Evolutionary conservation across 2,888 invertebrate genomes (phyloP), one percentile per base, ranked within the genome.

Genomic region (Minunthozetes semirufus): DNA sequence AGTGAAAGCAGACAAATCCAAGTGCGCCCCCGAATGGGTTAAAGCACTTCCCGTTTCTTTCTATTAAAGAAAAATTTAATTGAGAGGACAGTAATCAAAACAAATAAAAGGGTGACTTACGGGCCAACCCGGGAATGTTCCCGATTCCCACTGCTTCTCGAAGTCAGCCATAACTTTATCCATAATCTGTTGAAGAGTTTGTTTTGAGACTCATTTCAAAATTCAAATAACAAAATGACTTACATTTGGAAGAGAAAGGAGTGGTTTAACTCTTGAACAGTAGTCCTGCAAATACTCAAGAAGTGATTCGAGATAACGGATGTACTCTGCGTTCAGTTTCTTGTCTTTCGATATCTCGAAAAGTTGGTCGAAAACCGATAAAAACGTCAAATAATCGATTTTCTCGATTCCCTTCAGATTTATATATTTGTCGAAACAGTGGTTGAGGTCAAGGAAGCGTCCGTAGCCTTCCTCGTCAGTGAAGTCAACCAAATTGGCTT

Each of bases 391-490:
- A 83, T 99, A 99, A 84, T 99, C 98, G 46, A 95, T 78, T 78
- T 79, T 81, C 86, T 96, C 96, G 80, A 98, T 90, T 11, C 96
- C 96, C 82, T 98, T 97, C 46, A 99, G 85, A 83, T 99, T 99
- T 42, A 98, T 89, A 82, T 92, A 99, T 81, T 92, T 93, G 81
- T 93, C 94, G 83, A 94, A 97, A 81, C 95, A 93, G 82, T 94
- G 93, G 84, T 99, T 96, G 63, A 99, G 86, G 85, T 99, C 99
- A 74, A 99, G 86, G 85, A 95, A 99, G 83, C 94, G 94, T 17
- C 99, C 99, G 84, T 97, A 99, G 0, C 98, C 98, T 85, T 99
- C 99, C 84, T 99, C 99, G 84, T 99, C 99, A 5, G 94, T 93
- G 82, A 99, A 99, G 80, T 97, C 96, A 3, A 95, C 93, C 79